These are phyloP conservation scores for Paguma larvata DNA, from an alignment of 2,797 vertebrate genomes.

Conservation along the genomic window DNA sequence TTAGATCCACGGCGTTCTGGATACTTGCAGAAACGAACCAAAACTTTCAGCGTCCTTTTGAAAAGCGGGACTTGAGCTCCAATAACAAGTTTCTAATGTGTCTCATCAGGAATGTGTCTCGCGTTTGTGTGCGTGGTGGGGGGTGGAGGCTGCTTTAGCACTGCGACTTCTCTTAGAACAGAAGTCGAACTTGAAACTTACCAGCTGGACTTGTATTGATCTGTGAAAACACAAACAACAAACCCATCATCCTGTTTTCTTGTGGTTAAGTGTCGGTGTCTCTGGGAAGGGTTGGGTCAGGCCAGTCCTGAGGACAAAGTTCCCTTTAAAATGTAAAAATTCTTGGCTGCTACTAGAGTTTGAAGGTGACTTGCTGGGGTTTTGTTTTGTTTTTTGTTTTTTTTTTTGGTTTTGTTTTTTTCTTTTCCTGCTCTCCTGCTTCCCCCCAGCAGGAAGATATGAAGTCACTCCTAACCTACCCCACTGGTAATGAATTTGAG, in stretches of 20 bases:
- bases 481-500: neutral
- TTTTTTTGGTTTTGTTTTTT: neutral
- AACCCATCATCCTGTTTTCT: neutral
- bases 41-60: neutral
- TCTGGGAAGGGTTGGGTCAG: neutral
- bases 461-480: neutral
- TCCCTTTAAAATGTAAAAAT: constrained; percentile 51
- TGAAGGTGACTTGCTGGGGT: constrained; percentile 69
- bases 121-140: neutral
- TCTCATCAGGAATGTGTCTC: neutral
- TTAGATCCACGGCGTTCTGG: neutral
- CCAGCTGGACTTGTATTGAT: neutral
- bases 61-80: neutral
- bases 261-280: neutral
- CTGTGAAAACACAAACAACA: neutral
- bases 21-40: neutral
- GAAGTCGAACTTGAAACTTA: neutral
- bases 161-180: neutral
- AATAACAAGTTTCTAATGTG: too few species aligned
- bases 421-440: neutral
- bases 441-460: neutral
- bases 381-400: neutral
- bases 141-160: neutral
- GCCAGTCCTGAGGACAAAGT: constrained; percentile 9
- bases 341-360: neutral